phyloP scores from a whole-genome alignment of 2,797 vertebrate species.

The Gallirallus australis region DNA sequence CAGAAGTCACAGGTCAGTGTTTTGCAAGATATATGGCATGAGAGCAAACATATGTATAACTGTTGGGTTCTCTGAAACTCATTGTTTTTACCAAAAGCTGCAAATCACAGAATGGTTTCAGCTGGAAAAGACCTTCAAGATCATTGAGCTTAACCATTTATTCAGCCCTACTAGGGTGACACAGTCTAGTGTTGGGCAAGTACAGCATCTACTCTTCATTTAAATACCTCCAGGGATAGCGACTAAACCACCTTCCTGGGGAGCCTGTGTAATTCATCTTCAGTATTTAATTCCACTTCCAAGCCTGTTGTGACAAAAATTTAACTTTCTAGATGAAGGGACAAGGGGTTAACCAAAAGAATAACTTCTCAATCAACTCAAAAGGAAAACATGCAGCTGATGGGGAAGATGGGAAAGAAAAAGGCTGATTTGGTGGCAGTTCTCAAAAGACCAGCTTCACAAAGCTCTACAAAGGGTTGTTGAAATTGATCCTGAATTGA shows the following conservation, averaged over 20 bases:
- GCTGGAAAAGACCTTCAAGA: too few relatives aligned
- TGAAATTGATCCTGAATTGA: neutral
- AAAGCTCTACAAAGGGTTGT: neutral
- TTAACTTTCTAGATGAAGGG: neutral
- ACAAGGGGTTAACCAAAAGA: neutral
- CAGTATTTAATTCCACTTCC: neutral
- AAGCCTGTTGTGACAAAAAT: neutral
- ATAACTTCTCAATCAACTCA: neutral
- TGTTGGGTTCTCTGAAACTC: too few relatives aligned
- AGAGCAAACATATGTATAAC: neutral
- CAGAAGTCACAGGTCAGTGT: neutral
- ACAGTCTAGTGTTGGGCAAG: too few relatives aligned
- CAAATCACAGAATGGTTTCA: too few relatives aligned
- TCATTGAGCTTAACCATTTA: too few relatives aligned
- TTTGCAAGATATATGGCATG: neutral
- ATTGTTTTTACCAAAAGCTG: neutral
- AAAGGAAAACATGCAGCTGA: neutral
- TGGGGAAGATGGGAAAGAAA: neutral
- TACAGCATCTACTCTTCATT: too few relatives aligned
- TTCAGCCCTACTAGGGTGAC: too few relatives aligned
- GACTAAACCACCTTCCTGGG: too few relatives aligned
- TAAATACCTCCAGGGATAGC: too few relatives aligned
- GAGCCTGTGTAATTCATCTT: neutral
- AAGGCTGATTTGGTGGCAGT: neutral
- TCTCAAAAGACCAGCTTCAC: neutral